Evolutionary conservation across 2,797 vertebrate genomes (phyloP).

Genomic region (Austrolebias charrua): DNA sequence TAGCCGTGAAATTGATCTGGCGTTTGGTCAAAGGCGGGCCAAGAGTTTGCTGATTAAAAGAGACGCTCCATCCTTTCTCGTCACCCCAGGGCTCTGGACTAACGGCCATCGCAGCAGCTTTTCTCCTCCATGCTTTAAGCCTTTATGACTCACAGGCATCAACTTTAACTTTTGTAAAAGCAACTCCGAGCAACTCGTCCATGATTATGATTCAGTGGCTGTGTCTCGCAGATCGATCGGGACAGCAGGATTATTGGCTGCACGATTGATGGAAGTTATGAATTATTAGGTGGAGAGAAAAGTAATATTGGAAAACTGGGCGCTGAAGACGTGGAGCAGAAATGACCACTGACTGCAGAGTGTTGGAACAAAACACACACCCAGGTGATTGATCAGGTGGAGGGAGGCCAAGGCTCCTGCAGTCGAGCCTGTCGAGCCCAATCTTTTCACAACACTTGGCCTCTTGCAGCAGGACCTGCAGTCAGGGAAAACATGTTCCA

Average conservation of each 20-base stretch:
- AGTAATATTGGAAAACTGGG: constrained; percentile 58
- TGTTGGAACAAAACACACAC: constrained; percentile 61
- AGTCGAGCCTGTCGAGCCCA: constrained; percentile 59
- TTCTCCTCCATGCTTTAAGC: constrained; percentile 22
- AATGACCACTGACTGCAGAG: constrained; percentile 68
- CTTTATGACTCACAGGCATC: constrained; percentile 32
- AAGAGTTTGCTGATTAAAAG: constrained; percentile 59
- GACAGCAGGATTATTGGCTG: constrained; percentile 53
- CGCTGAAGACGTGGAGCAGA: constrained; percentile 59
- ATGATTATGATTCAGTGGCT: constrained; percentile 63
- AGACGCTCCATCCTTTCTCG: constrained; percentile 57
- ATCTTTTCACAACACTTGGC: constrained; percentile 51
- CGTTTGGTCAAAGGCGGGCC: constrained; percentile 53
- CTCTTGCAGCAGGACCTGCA: constrained; percentile 51
- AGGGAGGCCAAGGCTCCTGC: constrained; percentile 66
- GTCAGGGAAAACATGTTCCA: constrained; percentile 53
- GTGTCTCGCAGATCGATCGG: constrained; percentile 56
- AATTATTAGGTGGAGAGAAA: constrained; percentile 68
- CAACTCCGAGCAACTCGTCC: constrained; percentile 41
- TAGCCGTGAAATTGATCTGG: constrained; percentile 68
- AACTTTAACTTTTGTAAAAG: constrained; percentile 58
- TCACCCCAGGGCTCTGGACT: constrained; percentile 41
- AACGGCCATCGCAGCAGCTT: constrained; percentile 47
- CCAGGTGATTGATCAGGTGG: constrained; percentile 69
- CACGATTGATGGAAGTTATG: constrained; percentile 67